Conservation (phyloP, 2,888 invertebrate species). For the Sympetrum striolatum region DNA sequence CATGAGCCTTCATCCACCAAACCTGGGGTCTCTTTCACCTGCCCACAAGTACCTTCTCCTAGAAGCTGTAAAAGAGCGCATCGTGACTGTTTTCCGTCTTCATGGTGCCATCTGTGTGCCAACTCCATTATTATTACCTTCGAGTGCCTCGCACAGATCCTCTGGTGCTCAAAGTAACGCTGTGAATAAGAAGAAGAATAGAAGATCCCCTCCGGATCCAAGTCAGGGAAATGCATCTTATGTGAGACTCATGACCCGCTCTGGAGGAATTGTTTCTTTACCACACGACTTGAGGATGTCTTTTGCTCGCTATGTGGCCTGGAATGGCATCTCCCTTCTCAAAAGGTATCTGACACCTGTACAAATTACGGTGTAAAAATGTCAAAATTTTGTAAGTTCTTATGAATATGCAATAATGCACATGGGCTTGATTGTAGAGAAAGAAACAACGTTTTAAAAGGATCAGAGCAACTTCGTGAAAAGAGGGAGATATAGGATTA, state of each 20-base stretch:
- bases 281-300: slow-evolving; percentile 85
- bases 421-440: too few species aligned
- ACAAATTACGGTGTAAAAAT: too few species aligned
- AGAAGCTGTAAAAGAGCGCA: slow-evolving; percentile 53
- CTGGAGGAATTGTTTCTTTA: slow-evolving; percentile 82
- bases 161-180: background rate
- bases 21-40: slow-evolving; percentile 55
- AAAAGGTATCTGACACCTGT: slow-evolving; percentile 57
- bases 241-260: slow-evolving; percentile 85
- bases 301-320: slow-evolving; percentile 82
- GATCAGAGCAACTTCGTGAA: too few species aligned
- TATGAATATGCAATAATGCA: background rate
- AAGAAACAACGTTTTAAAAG: too few species aligned
- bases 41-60: slow-evolving; percentile 32
- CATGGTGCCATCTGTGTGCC: slow-evolving; percentile 82
- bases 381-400: background rate
- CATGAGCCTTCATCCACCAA: slow-evolving; percentile 63
- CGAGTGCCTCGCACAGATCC: slow-evolving; percentile 59
- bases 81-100: slow-evolving; percentile 66
- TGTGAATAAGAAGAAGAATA: background rate
- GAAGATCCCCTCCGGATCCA: background rate
- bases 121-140: slow-evolving; percentile 83
- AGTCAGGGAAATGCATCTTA: slow-evolving; percentile 61
- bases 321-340: slow-evolving; percentile 77
- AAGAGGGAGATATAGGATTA: too few species aligned